Conservation (phyloP, 2,113 vertebrate species). For the Brienomyrus longianalis region DNA sequence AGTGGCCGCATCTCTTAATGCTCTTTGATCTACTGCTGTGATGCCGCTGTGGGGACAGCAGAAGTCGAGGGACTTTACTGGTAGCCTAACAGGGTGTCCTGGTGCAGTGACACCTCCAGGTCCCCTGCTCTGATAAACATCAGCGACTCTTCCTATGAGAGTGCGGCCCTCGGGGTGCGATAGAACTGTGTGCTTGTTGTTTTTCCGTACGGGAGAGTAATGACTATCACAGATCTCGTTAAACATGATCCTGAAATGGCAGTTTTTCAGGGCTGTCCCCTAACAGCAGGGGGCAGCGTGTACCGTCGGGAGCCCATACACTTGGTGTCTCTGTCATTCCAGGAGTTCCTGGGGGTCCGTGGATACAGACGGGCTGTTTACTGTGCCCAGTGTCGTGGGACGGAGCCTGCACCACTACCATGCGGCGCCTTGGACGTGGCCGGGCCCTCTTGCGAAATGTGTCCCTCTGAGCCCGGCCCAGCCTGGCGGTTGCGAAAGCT, state of each 20-base stretch:
- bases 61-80: too few relatives aligned
- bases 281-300: background rate
- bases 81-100: background rate
- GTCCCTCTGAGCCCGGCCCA: background rate
- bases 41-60: background rate
- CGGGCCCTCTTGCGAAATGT: background rate
- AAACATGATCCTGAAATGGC: background rate
- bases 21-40: background rate
- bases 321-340: background rate
- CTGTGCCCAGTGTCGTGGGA: background rate
- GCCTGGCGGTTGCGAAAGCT: background rate
- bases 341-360: background rate
- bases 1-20: background rate
- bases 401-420: background rate
- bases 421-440: background rate
- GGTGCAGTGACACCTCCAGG: background rate
- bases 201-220: background rate
- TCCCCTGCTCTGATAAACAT: background rate
- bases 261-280: background rate
- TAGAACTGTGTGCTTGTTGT: background rate
- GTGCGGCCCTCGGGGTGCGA: background rate
- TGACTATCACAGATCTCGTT: background rate
- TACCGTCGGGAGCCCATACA: background rate
- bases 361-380: background rate
- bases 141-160: background rate